Conservation (phyloP, 2,113 vertebrate genomes). For the Dasyurus viverrinus region DNA sequence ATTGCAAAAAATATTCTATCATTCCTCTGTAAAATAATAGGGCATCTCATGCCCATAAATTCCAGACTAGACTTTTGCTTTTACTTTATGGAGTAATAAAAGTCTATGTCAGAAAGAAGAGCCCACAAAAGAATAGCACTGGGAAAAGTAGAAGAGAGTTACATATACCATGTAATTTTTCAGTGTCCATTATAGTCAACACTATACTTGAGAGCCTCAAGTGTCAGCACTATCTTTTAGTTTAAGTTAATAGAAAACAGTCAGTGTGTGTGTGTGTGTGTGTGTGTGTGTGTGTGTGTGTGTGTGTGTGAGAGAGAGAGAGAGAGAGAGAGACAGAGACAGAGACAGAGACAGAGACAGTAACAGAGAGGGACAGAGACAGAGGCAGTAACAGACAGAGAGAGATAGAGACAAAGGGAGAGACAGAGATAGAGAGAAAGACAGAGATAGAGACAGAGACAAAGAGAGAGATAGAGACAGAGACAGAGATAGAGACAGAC, state of each 20-base stretch:
- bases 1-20: background rate
- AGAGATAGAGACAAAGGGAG: no score
- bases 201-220: background rate
- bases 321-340: no score
- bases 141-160: background rate
- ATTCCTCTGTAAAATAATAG: background rate
- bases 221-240: background rate
- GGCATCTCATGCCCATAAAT: background rate
- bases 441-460: no score
- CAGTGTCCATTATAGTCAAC: background rate
- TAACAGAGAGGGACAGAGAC: no score
- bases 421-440: background rate
- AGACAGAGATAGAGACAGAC: no score
- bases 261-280: background rate
- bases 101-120: background rate
- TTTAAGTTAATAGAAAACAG: background rate
- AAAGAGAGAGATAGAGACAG: no score
- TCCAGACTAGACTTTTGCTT: background rate
- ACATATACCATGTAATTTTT: no score
- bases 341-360: no score
- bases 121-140: background rate
- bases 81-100: background rate
- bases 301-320: no score
- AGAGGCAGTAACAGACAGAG: no score
- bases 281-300: background rate